A percentile compares a stretch with the other conserved stretches of the same genome.
Conservation (phyloP, 92 coral and sea anemone species). For the Anthopleura xanthogrammica region DNA sequence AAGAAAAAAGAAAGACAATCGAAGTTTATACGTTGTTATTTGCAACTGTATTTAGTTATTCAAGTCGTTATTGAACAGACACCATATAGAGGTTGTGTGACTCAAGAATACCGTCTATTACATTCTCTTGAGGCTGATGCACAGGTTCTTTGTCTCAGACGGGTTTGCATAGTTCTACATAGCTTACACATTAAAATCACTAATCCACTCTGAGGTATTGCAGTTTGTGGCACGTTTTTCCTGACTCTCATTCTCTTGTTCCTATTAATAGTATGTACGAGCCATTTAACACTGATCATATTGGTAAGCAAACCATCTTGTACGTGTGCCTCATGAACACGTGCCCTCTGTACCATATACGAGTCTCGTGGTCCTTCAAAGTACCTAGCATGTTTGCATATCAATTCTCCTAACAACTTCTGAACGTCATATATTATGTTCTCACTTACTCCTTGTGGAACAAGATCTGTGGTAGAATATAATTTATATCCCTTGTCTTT, state of each 20-base stretch:
- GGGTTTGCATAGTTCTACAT: slow-evolving; percentile 56
- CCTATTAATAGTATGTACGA: slow-evolving; percentile 64
- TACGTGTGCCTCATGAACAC: slow-evolving; percentile 66
- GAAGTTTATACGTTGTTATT: too few relatives aligned
- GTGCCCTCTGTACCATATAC: slow-evolving; percentile 69
- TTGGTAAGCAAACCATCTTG: slow-evolving; percentile 54
- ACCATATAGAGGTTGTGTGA: too few relatives aligned
- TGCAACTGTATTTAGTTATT: too few relatives aligned
- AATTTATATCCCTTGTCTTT: slow-evolving; percentile 53
- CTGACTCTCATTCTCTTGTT: slow-evolving; percentile 26
- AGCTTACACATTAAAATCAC: slow-evolving; percentile 38
- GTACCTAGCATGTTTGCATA: slow-evolving; percentile 70
- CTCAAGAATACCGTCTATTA: background rate
- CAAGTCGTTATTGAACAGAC: too few relatives aligned
- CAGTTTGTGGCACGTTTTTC: slow-evolving; percentile 10
- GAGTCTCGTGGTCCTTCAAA: slow-evolving; percentile 75
- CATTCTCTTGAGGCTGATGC: slow-evolving; percentile 45
- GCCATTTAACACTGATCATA: slow-evolving; percentile 68
- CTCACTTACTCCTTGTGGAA: slow-evolving; percentile 59
- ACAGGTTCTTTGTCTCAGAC: slow-evolving; percentile 31
- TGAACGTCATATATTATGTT: slow-evolving; percentile 54
- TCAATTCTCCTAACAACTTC: slow-evolving; percentile 58
- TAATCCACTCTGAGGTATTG: slow-evolving; percentile 7
- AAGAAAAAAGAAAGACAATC: too few relatives aligned
- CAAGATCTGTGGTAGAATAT: slow-evolving; percentile 42